These are phyloP conservation scores for Tychaedon coryphoeus DNA, from an alignment of 2,113 vertebrate species.

Conservation along the genomic window DNA sequence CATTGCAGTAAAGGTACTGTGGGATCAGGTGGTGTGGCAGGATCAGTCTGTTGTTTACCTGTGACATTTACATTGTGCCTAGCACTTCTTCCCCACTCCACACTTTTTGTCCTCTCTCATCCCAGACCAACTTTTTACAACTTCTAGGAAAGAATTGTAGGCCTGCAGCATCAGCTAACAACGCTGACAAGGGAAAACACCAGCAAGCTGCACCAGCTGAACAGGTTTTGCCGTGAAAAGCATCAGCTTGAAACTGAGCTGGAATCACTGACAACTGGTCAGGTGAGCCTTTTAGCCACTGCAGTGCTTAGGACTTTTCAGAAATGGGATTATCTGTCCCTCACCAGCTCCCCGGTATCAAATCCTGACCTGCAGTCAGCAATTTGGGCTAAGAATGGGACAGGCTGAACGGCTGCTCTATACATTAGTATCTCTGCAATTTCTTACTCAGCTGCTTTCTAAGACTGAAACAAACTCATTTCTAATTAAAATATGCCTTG, in stretches of 20 bases:
- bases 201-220: constrained; percentile 71
- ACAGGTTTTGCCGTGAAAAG: constrained; percentile 74
- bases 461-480: not conserved
- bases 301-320: not conserved
- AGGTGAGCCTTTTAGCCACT: constrained; percentile 62
- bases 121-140: not conserved
- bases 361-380: not conserved
- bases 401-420: not conserved
- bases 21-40: not conserved
- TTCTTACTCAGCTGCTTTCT: not conserved
- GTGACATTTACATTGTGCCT: not conserved
- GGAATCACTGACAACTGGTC: constrained; percentile 70
- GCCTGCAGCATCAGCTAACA: constrained; percentile 65
- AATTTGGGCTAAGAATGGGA: not conserved
- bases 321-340: not conserved
- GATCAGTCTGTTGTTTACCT: not conserved
- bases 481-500: not conserved
- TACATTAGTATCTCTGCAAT: not conserved
- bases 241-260: constrained; percentile 77
- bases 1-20: not conserved
- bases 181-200: constrained; percentile 80
- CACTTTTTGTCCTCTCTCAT: not conserved
- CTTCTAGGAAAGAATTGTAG: constrained; percentile 76
- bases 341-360: not conserved
- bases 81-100: not conserved